These are phyloP conservation scores for Atta colombica DNA, from an alignment of 1,140 invertebrate species.

Conservation along the genomic window DNA sequence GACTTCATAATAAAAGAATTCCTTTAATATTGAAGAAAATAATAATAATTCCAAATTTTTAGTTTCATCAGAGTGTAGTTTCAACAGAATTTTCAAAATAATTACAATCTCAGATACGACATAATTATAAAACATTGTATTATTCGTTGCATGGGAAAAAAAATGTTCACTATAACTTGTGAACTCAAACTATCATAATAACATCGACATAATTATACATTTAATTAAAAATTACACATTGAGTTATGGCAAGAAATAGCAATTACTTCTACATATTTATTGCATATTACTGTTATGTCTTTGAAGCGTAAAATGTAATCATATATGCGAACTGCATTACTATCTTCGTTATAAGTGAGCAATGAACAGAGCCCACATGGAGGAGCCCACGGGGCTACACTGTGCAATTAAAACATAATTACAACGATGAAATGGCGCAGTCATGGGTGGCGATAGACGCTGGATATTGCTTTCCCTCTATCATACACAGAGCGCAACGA, in stretches of 20 bases:
- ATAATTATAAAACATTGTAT: neutral
- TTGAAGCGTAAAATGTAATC: neutral
- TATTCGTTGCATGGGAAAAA: neutral
- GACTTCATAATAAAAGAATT: neutral
- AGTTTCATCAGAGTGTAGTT: slow-evolving; percentile 28
- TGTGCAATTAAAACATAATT: slow-evolving; percentile 50
- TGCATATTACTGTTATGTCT: neutral
- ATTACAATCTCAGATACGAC: slow-evolving; percentile 7
- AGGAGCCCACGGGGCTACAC: neutral
- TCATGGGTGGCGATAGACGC: slow-evolving; percentile 8
- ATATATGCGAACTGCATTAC: neutral
- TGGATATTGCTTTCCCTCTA: slow-evolving; percentile 22
- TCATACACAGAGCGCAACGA: slow-evolving; percentile 12
- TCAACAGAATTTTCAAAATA: slow-evolving; percentile 34
- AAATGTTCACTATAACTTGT: neutral
- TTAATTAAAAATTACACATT: neutral
- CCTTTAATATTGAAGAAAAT: slow-evolving; percentile 40
- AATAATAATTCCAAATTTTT: slow-evolving; percentile 11
- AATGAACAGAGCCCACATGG: slow-evolving; percentile 1
- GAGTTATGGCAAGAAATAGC: neutral
- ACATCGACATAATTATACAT: neutral
- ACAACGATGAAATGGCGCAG: slow-evolving; percentile 22
- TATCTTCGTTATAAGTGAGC: slow-evolving; percentile 11
- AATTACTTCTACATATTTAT: slow-evolving; percentile 4
- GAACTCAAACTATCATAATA: neutral